Base-by-base conservation (phyloP, 2,113 vertebrate species). In the Rhabdomys dilectus region DNA sequence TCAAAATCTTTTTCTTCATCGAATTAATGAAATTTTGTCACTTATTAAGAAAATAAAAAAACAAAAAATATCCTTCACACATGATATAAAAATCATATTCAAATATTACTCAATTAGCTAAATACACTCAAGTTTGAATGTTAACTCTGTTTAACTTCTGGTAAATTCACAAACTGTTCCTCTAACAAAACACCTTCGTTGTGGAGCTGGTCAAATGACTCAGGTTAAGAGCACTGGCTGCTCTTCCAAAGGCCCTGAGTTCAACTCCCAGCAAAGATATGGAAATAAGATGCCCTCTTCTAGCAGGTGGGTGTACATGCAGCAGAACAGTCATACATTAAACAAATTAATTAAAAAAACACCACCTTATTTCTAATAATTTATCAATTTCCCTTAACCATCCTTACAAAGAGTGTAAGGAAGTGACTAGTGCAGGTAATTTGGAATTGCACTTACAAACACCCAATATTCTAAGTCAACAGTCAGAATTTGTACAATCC, bases 21-120 rank as follows among this genome's bases (percentile, higher is more conserved):
- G 94, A 81, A 80, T 88, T 62, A 81, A 80, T 90, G 45, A 84
- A 86, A 88, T 77, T 48, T 87, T 91, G 92, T n/a, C 68, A 92
- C 0, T 89, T 88, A 75, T 66, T 22, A 78, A 12, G 34, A 9
- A 72, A 58, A 89, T 9, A 85, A 80, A 80, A 53, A 70, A n/a
- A n/a, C n/a, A n/a, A n/a, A 95, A 94, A 90, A 81, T 36, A 3
- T 86, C 64, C 11, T 76, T 26, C 39, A 88, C 17, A 94, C 77
- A 77, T 48, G 73, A 90, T 48, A 62, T 39, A 96, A 89, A 80
- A 45, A 8, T 34, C 58, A 11, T 45, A 15, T 93, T 95, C 75
- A 92, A 91, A 51, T 21, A 89, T 90, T 31, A 76, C 5, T 6
- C 13, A 89, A 73, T 56, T 76, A 92, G 91, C 58, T 91, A 93